These are phyloP conservation scores for Bombycilla garrulus DNA, from an alignment of 2,113 vertebrate genomes.

Conservation along the genomic window DNA sequence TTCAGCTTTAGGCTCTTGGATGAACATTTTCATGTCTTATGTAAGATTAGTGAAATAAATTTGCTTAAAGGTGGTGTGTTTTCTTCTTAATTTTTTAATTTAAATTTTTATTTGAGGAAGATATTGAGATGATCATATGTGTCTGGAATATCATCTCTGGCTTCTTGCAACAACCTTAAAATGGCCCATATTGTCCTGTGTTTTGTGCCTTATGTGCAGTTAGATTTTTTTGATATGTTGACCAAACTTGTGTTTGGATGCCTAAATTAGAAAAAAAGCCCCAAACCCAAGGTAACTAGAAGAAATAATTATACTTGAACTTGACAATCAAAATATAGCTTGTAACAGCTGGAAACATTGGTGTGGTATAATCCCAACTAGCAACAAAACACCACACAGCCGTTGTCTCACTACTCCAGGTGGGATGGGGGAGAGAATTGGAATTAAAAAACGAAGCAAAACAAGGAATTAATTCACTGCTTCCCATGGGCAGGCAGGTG, in stretches of 20 bases:
- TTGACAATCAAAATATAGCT: neutral
- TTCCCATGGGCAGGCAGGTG: neutral
- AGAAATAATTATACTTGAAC: neutral
- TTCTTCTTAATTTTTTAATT: neutral
- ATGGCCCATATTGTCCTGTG: neutral
- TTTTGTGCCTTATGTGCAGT: neutral
- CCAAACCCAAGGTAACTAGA: neutral
- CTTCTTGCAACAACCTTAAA: neutral
- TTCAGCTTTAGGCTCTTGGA: neutral
- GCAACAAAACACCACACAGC: neutral
- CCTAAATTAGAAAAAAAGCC: neutral
- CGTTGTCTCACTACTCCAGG: neutral
- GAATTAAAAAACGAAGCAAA: neutral
- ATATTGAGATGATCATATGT: neutral
- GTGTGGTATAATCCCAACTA: neutral
- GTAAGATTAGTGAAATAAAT: neutral
- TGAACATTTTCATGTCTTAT: neutral
- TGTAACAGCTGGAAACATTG: neutral
- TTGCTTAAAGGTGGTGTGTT: rapidly evolving
- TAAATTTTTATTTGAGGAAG: neutral
- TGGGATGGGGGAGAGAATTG: neutral
- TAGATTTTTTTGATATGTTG: neutral
- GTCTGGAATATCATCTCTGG: neutral
- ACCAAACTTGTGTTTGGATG: neutral
- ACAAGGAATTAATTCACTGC: neutral